Evolutionary conservation across 2,113 vertebrate species (phyloP).

Genomic region (Heliornis fulica): DNA sequence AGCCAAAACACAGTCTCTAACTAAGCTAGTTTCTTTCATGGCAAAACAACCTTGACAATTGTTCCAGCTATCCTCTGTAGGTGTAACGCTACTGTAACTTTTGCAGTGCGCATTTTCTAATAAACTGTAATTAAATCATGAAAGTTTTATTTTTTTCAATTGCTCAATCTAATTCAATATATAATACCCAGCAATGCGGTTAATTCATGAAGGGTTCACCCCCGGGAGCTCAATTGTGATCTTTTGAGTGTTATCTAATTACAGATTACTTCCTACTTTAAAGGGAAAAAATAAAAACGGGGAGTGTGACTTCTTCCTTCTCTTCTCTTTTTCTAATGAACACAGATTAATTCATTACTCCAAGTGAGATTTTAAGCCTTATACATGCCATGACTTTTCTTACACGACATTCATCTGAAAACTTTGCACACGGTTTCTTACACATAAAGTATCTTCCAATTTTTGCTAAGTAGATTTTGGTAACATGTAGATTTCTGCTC

Average conservation of each 20-base stretch:
- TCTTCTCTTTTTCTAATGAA: not conserved
- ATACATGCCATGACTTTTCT: not conserved
- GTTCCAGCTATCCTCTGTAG: not conserved
- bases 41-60: not conserved
- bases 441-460: not conserved
- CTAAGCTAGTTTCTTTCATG: not conserved
- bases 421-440: fast-evolving
- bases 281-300: not conserved
- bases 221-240: not conserved
- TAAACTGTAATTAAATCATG: not conserved
- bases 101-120: not conserved
- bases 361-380: not conserved
- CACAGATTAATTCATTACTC: not conserved
- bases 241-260: not conserved
- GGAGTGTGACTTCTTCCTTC: not conserved
- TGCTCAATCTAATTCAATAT: not conserved
- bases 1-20: not conserved
- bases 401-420: not conserved
- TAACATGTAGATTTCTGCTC: not conserved
- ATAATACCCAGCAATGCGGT: not conserved
- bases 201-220: not conserved
- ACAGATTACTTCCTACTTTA: not conserved
- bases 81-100: not conserved
- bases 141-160: not conserved
- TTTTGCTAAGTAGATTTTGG: not conserved